Evolutionary conservation across 2,113 vertebrate species (phyloP).

Genomic region (Gadus macrocephalus): DNA sequence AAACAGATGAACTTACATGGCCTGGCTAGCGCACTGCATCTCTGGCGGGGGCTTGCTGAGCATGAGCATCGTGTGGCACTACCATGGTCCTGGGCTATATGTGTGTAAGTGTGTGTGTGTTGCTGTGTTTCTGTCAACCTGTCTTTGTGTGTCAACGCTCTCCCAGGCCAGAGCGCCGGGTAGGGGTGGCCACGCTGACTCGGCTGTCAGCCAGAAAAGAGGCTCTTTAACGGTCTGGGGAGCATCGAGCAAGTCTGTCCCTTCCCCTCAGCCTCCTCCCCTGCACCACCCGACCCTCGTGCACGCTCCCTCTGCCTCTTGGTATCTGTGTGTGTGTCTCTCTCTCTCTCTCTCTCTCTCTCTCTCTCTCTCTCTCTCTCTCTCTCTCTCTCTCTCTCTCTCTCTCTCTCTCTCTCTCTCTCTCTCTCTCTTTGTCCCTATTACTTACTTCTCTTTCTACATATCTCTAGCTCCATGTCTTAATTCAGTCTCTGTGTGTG

Average conservation of each 20-base stretch:
- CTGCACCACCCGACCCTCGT: too few species aligned
- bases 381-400: too few species aligned
- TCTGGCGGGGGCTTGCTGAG: conserved; percentile 46
- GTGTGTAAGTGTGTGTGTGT: conserved; percentile 38
- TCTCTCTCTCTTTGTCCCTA: too few species aligned
- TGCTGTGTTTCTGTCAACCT: conserved; percentile 58
- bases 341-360: too few species aligned
- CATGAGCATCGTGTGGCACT: conserved; percentile 45
- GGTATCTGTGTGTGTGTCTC: too few species aligned
- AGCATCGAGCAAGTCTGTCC: conserved; percentile 50
- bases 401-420: too few species aligned
- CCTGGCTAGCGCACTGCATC: conserved; percentile 42
- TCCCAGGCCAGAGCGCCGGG: conserved; percentile 46
- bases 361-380: too few species aligned
- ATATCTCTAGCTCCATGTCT: too few species aligned
- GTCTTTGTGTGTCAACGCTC: conserved; percentile 45
- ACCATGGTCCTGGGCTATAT: conserved; percentile 38
- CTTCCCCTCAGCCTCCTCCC: background rate
- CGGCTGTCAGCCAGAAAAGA: conserved; percentile 62
- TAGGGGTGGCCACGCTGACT: conserved; percentile 60
- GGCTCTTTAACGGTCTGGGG: conserved; percentile 56
- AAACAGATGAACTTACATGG: conserved; percentile 56
- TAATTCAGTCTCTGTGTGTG: too few species aligned
- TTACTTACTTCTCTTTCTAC: too few species aligned
- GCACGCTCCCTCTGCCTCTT: too few species aligned